These are phyloP conservation scores for Crocuta crocuta DNA, from an alignment of 2,113 vertebrate genomes.

Conservation along the genomic window DNA sequence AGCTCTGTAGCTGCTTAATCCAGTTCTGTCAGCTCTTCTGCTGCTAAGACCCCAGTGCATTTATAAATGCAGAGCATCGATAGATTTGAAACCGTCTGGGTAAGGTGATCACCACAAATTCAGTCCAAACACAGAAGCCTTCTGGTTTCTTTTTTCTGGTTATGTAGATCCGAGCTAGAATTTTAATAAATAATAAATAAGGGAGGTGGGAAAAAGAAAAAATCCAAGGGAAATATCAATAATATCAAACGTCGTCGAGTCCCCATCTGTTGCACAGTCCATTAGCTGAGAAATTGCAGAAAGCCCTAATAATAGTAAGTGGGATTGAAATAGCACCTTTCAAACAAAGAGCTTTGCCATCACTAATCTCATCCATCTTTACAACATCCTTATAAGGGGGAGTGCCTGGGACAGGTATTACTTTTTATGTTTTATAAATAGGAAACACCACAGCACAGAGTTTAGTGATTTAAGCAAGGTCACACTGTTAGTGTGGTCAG, in stretches of 20 bases:
- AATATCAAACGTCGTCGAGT: slow-evolving; percentile 57
- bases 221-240: slow-evolving; percentile 65
- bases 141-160: neutral
- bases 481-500: neutral
- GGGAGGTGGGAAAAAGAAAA: slow-evolving; percentile 53
- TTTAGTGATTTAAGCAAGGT: slow-evolving; percentile 41
- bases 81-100: neutral
- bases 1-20: neutral
- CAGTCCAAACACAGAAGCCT: slow-evolving; percentile 31
- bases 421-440: slow-evolving; percentile 24
- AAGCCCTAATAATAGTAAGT: slow-evolving; percentile 70
- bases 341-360: slow-evolving; percentile 61
- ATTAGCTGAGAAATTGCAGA: slow-evolving; percentile 62
- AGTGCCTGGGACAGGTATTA: neutral
- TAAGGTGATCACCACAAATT: slow-evolving; percentile 56
- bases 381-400: neutral
- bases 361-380: slow-evolving; percentile 30
- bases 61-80: neutral
- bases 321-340: slow-evolving; percentile 74
- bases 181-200: slow-evolving; percentile 76
- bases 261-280: slow-evolving; percentile 68
- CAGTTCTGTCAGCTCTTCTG: neutral
- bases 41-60: neutral
- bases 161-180: slow-evolving; percentile 62
- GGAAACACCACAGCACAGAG: neutral